A percentile compares a stretch with the other conserved stretches of the same genome.
These are phyloP conservation scores for Lagria hirta DNA, from an alignment of 2,888 invertebrate species.

Conservation along the genomic window DNA sequence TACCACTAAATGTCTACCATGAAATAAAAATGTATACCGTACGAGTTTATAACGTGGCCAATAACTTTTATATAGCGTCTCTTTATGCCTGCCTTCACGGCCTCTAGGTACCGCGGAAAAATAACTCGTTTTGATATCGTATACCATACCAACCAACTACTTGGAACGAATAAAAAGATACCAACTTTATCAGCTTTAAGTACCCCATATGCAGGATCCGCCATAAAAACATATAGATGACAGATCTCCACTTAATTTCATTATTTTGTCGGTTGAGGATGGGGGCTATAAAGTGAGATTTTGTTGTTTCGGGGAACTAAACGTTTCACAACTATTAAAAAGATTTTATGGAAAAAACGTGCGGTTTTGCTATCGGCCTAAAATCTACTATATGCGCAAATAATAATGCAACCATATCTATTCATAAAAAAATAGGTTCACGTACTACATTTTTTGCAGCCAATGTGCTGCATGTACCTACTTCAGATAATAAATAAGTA, in stretches of 20 bases:
- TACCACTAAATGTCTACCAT: constrained; percentile 42
- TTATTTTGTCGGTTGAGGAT: constrained; percentile 19
- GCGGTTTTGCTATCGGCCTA: no score
- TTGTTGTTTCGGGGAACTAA: constrained; percentile 11
- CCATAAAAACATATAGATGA: constrained; percentile 24
- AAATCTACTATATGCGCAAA: no score
- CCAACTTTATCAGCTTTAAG: constrained; percentile 22
- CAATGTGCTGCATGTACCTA: no score
- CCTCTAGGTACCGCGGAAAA: constrained; percentile 29
- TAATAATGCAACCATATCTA: no score
- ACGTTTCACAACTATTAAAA: no score
- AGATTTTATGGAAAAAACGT: no score
- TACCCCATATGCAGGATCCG: no score
- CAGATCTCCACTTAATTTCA: constrained; percentile 16
- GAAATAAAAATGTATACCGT: constrained; percentile 40
- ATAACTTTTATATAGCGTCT: constrained; percentile 38
- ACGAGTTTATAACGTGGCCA: constrained; percentile 40
- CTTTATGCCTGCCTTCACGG: constrained; percentile 29
- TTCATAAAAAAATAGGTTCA: no score
- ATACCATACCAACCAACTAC: constrained; percentile 17
- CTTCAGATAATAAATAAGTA: no score
- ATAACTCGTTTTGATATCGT: constrained; percentile 17
- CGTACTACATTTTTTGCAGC: no score
- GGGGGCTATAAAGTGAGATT: no score
- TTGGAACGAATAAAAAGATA: constrained; percentile 24